Evolutionary conservation across 2,888 invertebrate species (phyloP).

Genomic region (Agrotis ipsilon): DNA sequence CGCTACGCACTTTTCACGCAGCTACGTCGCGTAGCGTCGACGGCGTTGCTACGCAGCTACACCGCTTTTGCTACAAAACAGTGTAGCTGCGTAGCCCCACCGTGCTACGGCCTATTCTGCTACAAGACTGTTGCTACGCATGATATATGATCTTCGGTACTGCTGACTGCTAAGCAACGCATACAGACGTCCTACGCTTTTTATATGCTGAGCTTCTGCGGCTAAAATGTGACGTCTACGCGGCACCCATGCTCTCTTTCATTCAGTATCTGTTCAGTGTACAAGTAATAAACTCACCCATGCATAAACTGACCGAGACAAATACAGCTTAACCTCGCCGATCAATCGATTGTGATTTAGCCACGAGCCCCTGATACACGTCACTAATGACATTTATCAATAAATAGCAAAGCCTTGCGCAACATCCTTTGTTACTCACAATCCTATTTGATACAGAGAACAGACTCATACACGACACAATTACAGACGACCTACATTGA

Average conservation of each 20-base stretch:
- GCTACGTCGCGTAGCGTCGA: no score
- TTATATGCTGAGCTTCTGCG: no score
- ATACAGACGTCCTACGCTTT: no score
- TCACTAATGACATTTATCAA: constrained; percentile 82
- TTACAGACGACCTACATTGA: constrained; percentile 62
- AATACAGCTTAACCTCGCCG: constrained; percentile 1
- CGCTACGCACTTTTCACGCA: not conserved
- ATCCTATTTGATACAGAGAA: constrained; percentile 45
- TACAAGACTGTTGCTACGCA: not conserved
- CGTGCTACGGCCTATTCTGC: not conserved
- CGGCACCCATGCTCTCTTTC: not conserved
- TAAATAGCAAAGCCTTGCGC: constrained; percentile 80
- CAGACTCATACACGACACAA: constrained; percentile 64
- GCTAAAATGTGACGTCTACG: not conserved
- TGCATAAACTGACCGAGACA: not conserved
- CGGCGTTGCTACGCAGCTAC: not conserved
- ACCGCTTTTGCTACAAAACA: no score
- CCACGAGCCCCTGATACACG: constrained; percentile 34
- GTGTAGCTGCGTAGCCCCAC: no score
- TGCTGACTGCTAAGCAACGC: no score
- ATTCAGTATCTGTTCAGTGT: not conserved
- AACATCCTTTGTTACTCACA: constrained; percentile 70
- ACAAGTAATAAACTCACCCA: not conserved
- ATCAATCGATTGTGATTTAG: constrained; percentile 24
- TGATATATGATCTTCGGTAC: not conserved